phyloP scores from a whole-genome alignment of 2,888 invertebrate genomes.

The Diarsia brunnea region DNA sequence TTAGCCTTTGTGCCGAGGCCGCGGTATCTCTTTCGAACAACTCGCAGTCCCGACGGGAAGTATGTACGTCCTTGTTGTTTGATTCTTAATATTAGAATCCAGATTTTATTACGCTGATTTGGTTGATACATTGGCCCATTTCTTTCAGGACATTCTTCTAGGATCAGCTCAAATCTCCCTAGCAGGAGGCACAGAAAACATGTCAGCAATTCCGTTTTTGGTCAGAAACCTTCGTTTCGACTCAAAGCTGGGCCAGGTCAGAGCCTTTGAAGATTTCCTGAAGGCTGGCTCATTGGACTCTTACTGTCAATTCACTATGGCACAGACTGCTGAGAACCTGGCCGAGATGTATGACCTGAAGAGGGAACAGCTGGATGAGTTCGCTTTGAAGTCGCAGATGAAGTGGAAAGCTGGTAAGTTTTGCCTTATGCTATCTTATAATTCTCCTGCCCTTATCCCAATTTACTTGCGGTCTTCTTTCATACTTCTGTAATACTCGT shows the following conservation, averaged over 20 bases:
- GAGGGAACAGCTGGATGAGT: conserved; percentile 95
- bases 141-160: conserved; percentile 94
- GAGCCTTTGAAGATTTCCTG: conserved; percentile 96
- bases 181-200: conserved; percentile 98
- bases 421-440: neutral
- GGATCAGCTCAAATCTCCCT: conserved; percentile 96
- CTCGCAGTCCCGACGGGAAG: too few relatives aligned
- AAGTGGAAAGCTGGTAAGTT: conserved; percentile 96
- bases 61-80: too few relatives aligned
- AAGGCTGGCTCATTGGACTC: conserved; percentile 94
- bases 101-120: neutral
- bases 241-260: conserved; percentile 94
- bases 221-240: conserved; percentile 96
- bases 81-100: neutral
- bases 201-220: conserved; percentile 97
- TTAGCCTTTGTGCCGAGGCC: too few relatives aligned
- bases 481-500: too few relatives aligned
- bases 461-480: too few relatives aligned
- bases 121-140: neutral
- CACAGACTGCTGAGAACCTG: conserved; percentile 97
- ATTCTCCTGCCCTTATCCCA: too few relatives aligned
- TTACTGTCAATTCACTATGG: conserved; percentile 98
- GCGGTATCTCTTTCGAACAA: too few relatives aligned
- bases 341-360: conserved; percentile 95
- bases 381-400: conserved; percentile 95